A percentile compares a stretch with the other conserved stretches of the same genome.
These are phyloP conservation scores for Chalcis sispes DNA, from an alignment of 2,888 invertebrate species.

Conservation along the genomic window DNA sequence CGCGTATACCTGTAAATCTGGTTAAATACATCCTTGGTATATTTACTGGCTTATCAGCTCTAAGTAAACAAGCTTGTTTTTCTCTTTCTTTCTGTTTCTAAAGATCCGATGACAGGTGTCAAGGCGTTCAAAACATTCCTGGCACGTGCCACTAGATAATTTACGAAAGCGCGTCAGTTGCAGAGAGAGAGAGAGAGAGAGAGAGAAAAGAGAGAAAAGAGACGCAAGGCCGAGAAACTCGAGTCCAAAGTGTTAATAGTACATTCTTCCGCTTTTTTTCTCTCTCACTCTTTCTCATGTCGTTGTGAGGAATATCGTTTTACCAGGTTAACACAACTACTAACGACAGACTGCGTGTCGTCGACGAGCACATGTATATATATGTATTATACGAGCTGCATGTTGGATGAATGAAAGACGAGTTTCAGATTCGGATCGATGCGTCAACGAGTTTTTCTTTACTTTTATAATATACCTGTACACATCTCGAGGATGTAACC, in stretches of 20 bases:
- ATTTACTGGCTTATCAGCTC: constrained; percentile 5
- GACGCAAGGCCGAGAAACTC: constrained; percentile 26
- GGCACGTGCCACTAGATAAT: constrained; percentile 52
- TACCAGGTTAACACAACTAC: constrained; percentile 10
- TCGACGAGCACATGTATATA: background rate
- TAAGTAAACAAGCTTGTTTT: too few relatives aligned
- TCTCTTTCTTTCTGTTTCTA: background rate
- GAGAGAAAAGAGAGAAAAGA: constrained; percentile 18
- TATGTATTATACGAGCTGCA: background rate
- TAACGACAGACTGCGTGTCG: background rate
- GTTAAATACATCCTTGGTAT: constrained; percentile 21
- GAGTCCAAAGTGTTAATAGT: constrained; percentile 37
- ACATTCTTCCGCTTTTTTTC: background rate
- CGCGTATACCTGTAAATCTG: constrained; percentile 28
- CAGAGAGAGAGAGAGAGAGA: background rate
- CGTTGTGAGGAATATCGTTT: background rate
- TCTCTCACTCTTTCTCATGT: constrained; percentile 26
- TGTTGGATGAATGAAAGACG: constrained; percentile 38
- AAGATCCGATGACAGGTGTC: constrained; percentile 38
- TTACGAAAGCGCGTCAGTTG: constrained; percentile 20
- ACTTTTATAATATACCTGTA: too few relatives aligned
- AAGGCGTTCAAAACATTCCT: constrained; percentile 36
- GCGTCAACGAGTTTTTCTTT: too few relatives aligned
- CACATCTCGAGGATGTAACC: too few relatives aligned
- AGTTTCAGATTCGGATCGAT: constrained; percentile 12